A percentile compares a stretch with the other conserved stretches of the same genome.
phyloP scores from a whole-genome alignment of 1,140 invertebrate genomes.

The Drosophila asahinai region DNA sequence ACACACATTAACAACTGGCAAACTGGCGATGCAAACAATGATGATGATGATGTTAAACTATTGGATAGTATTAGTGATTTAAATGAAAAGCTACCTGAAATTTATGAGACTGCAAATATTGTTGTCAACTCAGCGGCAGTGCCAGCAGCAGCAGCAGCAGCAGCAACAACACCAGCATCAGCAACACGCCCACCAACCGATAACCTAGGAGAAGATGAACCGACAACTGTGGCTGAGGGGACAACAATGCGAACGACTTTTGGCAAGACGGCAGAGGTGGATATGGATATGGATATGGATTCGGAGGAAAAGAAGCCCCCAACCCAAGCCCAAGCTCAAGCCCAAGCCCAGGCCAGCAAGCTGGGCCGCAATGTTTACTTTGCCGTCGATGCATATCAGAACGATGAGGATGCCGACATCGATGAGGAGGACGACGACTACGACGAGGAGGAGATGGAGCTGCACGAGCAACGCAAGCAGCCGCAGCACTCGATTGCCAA shows the following conservation, averaged over 20 bases:
- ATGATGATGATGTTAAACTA: slow-evolving; percentile 77
- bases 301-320: slow-evolving; percentile 20
- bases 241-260: slow-evolving; percentile 84
- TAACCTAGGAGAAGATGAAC: slow-evolving; percentile 50
- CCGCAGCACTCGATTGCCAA: slow-evolving; percentile 48
- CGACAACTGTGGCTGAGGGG: slow-evolving; percentile 62
- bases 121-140: slow-evolving; percentile 82
- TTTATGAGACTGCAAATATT: slow-evolving; percentile 85
- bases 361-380: slow-evolving; percentile 71
- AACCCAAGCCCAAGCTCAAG: slow-evolving; percentile 5
- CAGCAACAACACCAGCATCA: slow-evolving; percentile 33
- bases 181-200: slow-evolving; percentile 75
- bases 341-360: slow-evolving; percentile 38
- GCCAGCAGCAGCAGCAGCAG: slow-evolving; percentile 48
- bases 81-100: slow-evolving; percentile 85
- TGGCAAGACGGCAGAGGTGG: slow-evolving; percentile 62
- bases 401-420: slow-evolving; percentile 74
- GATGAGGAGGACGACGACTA: slow-evolving; percentile 73
- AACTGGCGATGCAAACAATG: slow-evolving; percentile 59
- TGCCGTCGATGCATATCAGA: slow-evolving; percentile 73
- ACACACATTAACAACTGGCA: slow-evolving; percentile 64
- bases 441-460: slow-evolving; percentile 46
- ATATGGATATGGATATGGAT: neutral
- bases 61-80: slow-evolving; percentile 85
- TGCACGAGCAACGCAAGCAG: slow-evolving; percentile 35